Base-by-base conservation (phyloP, 2,888 invertebrate genomes). In the Himalopsyche kuldschensis region DNA sequence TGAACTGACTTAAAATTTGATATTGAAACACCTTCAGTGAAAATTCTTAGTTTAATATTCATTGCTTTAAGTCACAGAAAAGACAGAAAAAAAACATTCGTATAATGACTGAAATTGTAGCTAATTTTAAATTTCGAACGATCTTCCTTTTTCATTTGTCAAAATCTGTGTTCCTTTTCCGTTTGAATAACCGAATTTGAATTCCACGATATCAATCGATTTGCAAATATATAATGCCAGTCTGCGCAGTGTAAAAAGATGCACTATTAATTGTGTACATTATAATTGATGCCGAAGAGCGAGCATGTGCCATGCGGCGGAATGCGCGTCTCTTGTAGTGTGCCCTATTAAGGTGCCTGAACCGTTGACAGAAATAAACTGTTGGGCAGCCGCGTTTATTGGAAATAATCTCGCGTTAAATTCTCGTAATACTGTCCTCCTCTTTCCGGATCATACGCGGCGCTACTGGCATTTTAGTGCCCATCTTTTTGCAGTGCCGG, bases 331-430 rank as follows among this genome's bases (percentile, higher is more conserved):
- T 78, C 46, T 78, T 47, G 78, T 78, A 46, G 47, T 78, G 78
- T 79, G 82, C 82, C 78, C 82, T 79, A 79, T 79, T 79, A 80
- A 75, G 83, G 83, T 69, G 75, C 78, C 79, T 84, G 80, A 78
- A 80, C 80, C 80, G 84, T 75, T 80, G 84, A 84, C 84, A 78
- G 82, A 84, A 84, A 84, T 84, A 84, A 84, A 84, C 82, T 75
- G 77, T 63, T 84, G 84, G 82, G 80, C 84, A 80, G 77, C 80
- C 63, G 80, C 82, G 80, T 81, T 84, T 84, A 84, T 84, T 82
- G 82, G 82, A 80, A 82, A 84, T 84, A 84, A 84, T 84, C 84
- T 82, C 82, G 79, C 55, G 81, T 81, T 81, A 83, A 81, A 80
- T 83, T 80, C 83, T 63, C 83, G 80, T 83, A 81, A 81, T 81